Percentiles rank a stretch among this genome's conserved stretches.
Conservation (phyloP, 2,888 invertebrate genomes). For the Cosmorhoe ocellata region DNA sequence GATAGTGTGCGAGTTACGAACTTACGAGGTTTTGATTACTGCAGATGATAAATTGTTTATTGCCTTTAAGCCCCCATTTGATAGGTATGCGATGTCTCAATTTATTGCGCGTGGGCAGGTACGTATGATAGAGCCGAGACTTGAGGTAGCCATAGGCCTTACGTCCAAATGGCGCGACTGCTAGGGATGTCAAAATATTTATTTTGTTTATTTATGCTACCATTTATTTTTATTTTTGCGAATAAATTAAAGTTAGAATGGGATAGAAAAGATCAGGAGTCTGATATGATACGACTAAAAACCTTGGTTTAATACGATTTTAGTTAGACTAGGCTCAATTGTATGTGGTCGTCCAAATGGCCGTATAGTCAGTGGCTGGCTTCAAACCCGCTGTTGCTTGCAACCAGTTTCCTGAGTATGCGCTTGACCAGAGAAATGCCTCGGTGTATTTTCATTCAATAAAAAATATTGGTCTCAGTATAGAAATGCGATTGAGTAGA, state of each 20-base stretch:
- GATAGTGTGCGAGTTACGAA: constrained; percentile 35
- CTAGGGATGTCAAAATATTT: too few relatives aligned
- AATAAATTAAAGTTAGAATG: too few relatives aligned
- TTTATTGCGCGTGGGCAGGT: constrained; percentile 44
- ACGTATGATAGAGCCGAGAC: constrained; percentile 25
- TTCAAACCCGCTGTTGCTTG: constrained; percentile 11
- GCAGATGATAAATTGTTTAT: constrained; percentile 42
- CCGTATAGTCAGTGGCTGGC: background rate
- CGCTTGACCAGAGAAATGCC: constrained; percentile 24
- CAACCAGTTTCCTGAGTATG: constrained; percentile 32
- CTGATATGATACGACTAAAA: too few relatives aligned
- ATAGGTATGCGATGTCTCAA: constrained; percentile 45
- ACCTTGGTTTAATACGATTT: too few relatives aligned
- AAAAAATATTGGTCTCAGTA: constrained; percentile 19
- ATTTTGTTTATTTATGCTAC: too few relatives aligned
- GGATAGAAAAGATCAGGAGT: too few relatives aligned
- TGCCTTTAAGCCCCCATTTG: constrained; percentile 36
- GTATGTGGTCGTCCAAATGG: too few relatives aligned
- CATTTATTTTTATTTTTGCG: too few relatives aligned
- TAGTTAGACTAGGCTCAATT: too few relatives aligned
- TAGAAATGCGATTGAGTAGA: constrained; percentile 17
- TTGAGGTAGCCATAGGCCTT: background rate
- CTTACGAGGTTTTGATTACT: constrained; percentile 37
- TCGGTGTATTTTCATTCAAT: constrained; percentile 22
- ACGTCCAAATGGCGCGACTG: too few relatives aligned